Evolutionary conservation across 2,888 invertebrate species (phyloP).

Genomic region (Plagodis dolabraria): DNA sequence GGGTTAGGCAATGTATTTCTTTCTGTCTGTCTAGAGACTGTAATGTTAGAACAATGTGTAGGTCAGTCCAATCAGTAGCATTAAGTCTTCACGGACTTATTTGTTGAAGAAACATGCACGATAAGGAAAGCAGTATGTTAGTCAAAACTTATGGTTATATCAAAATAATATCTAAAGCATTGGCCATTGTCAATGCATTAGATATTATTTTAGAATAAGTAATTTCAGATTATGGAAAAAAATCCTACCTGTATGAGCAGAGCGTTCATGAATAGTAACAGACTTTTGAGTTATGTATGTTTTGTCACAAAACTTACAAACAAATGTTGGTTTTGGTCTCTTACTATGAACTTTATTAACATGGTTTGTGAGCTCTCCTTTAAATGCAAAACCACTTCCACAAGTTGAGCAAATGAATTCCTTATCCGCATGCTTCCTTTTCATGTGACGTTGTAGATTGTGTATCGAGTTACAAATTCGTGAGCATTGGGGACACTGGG

Average conservation of each 20-base stretch:
- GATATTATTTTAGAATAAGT: no score
- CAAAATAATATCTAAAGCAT: neutral
- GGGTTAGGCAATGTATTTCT: no score
- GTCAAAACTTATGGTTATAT: neutral
- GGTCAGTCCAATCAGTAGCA: no score
- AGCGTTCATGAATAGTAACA: constrained; percentile 73
- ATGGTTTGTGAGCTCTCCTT: constrained; percentile 63
- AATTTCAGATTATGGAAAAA: neutral
- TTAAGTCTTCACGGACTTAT: no score
- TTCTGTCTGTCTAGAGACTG: no score
- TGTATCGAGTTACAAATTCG: constrained; percentile 56
- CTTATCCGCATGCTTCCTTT: constrained; percentile 60
- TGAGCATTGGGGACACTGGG: constrained; percentile 67
- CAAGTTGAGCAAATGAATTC: constrained; percentile 70
- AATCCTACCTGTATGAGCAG: constrained; percentile 73
- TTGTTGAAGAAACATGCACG: no score
- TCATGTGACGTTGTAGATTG: constrained; percentile 66
- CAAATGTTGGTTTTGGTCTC: constrained; percentile 53
- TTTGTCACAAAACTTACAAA: constrained; percentile 73
- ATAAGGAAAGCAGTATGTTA: no score
- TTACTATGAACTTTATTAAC: constrained; percentile 64
- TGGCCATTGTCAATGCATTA: no score
- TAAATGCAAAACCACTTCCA: constrained; percentile 64
- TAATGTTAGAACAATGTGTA: no score
- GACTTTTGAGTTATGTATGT: constrained; percentile 70